A percentile compares a stretch with the other conserved stretches of the same genome.
These are phyloP conservation scores for Dromococcyx pavoninus DNA, from an alignment of 2,797 vertebrate genomes.

Conservation along the genomic window DNA sequence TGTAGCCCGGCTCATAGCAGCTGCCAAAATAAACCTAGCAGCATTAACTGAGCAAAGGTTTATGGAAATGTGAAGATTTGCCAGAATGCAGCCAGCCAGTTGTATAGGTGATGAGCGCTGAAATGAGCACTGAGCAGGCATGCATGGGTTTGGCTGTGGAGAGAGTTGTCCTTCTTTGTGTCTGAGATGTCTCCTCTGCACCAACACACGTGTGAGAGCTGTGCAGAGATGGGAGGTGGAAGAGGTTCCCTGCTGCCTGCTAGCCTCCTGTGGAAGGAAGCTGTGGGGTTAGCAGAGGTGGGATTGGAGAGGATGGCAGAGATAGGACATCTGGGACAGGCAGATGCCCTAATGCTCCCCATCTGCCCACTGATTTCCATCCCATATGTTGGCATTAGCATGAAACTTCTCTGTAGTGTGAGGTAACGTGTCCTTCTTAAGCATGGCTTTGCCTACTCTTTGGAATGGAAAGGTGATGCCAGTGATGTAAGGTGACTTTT, in stretches of 20 bases:
- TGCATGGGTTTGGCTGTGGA: not conserved
- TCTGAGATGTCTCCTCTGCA: not conserved
- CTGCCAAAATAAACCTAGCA: not conserved
- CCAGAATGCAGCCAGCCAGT: not conserved
- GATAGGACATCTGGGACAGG: not conserved
- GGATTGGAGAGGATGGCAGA: not conserved
- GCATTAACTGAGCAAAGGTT: not conserved
- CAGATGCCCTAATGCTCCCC: not conserved
- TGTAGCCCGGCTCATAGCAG: not conserved
- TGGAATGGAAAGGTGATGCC: not conserved
- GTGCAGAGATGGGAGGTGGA: not conserved
- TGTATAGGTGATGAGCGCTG: not conserved
- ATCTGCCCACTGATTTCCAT: not conserved
- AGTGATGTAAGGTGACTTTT: not conserved
- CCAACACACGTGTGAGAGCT: fast-evolving
- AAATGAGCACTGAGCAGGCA: fast-evolving
- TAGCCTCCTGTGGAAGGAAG: not conserved
- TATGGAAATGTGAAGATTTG: not conserved
- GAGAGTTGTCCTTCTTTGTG: not conserved
- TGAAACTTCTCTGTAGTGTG: not conserved
- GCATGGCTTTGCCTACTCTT: fast-evolving
- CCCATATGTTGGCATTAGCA: fast-evolving
- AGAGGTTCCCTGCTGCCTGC: fast-evolving
- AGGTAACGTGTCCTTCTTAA: fast-evolving
- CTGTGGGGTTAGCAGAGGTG: not conserved